Evolutionary conservation across 92 coral and sea anemone genomes (phyloP), one percentile per base, ranked within the genome.

Genomic region (Bergia sp.): DNA sequence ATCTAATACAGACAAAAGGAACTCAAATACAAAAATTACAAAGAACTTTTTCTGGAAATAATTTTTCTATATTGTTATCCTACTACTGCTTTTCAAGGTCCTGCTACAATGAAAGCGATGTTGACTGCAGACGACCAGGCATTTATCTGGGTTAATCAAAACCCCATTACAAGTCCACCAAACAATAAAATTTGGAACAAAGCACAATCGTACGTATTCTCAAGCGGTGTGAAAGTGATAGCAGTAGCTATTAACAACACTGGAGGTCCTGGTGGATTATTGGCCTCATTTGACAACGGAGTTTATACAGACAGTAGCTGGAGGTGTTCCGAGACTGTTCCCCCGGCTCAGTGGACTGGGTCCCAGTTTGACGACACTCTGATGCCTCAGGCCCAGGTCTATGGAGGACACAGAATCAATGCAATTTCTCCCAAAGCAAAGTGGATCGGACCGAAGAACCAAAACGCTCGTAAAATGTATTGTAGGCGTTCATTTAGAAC

Each of bases 381-480:
- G 4, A 83, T 83, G 77, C 76, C 87, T 13, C 29, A 12, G 29
- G 87, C 87, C n/a, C 7, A 29, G 12, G 78, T 43, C 2, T 83
- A 83, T 45, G 87, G 87, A 8, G 78, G 61, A 36, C 87, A 69
- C 42, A 69, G 38, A 3, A 36, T 83, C 8, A 0, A 7, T 29
- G 76, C 55, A 18, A 44, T 83, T 67, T 42, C 87, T 23, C 43
- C 77, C 2, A 42, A 44, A 69, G 77, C 87, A 10, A 66, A 66
- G 13, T 83, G 87, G 87, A 83, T 83, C 36, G 87, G 87, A 83
- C 37, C 87, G 13, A 11, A 44, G 21, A 83, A 83, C 87, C 55
- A 6, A 67, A 43, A 67, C 38, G 87, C 78, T 44, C 40, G 6
- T 6, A 44, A 43, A 47, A 67, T 83, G 76, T 83, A 8, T 37